Conservation (phyloP, 2,888 invertebrate species). For the Chironomus tentans region DNA sequence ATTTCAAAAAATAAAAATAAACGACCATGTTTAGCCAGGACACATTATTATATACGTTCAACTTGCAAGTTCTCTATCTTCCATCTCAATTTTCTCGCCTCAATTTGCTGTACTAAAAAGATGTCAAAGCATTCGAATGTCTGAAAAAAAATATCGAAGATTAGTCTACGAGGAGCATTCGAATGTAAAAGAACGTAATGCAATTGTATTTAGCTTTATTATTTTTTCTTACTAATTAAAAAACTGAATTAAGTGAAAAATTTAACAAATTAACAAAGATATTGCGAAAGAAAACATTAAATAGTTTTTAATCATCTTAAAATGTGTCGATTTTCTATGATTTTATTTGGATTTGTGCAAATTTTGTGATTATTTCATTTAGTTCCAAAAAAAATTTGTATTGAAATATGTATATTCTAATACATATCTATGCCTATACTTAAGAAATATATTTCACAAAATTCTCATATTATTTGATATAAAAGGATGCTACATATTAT, state of each 20-base stretch:
- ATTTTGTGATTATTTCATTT: constrained; percentile 1
- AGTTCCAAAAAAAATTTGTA: background rate
- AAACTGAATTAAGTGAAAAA: background rate
- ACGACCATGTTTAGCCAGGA: no score
- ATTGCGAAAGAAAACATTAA: background rate
- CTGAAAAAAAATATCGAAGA: no score
- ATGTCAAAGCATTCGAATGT: no score
- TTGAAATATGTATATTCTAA: background rate
- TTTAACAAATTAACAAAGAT: background rate
- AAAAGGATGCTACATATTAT: no score
- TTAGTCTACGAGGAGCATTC: constrained; percentile 5
- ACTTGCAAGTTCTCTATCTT: no score
- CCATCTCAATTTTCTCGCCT: background rate
- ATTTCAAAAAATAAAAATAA: no score
- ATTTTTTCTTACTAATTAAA: background rate
- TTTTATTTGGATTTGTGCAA: background rate
- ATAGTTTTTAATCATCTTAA: background rate
- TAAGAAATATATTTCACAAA: no score
- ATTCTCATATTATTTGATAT: no score
- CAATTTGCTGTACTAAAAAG: background rate
- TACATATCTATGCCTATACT: background rate
- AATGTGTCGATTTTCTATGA: background rate
- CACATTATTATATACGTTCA: no score
- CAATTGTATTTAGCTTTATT: background rate
- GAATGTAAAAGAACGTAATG: constrained; percentile 13